Percentiles rank a stretch among this genome's conserved stretches.
phyloP scores from a whole-genome alignment of 2,113 vertebrate species.

The Ailurus styani region DNA sequence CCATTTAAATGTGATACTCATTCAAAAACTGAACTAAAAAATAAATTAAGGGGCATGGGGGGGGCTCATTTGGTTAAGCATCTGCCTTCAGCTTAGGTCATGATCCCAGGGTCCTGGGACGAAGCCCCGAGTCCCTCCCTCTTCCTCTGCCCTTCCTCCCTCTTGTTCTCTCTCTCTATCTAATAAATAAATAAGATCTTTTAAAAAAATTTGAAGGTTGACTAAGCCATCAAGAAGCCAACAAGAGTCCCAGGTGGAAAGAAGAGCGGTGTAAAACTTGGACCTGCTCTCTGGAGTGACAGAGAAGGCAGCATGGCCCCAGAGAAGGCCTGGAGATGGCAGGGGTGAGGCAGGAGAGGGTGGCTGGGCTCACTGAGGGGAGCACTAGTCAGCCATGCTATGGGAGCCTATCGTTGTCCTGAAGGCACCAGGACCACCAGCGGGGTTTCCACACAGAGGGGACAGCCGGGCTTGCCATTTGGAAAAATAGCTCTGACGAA shows the following conservation, averaged over 20 bases:
- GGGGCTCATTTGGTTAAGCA: neutral
- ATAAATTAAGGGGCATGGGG: neutral
- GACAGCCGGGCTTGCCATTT: neutral
- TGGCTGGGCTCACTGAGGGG: neutral
- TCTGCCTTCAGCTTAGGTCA: neutral
- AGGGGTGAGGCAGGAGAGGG: neutral
- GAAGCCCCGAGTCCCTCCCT: too few relatives aligned
- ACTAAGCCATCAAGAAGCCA: neutral
- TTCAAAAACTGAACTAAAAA: neutral
- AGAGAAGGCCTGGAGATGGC: neutral
- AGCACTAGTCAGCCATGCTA: neutral
- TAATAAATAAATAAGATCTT: neutral
- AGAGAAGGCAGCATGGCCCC: neutral
- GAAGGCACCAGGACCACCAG: neutral
- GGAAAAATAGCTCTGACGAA: neutral
- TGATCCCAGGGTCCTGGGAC: neutral
- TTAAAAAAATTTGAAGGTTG: accelerated
- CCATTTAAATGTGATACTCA: neutral
- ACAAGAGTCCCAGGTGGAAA: neutral
- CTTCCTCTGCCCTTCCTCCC: neutral
- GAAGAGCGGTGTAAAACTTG: neutral
- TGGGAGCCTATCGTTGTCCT: neutral
- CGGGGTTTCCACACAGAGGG: neutral
- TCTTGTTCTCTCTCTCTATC: neutral
- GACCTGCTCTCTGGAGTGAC: neutral